Base-by-base conservation (phyloP, 2,113 vertebrate genomes). In the Vulpes ferrilata region DNA sequence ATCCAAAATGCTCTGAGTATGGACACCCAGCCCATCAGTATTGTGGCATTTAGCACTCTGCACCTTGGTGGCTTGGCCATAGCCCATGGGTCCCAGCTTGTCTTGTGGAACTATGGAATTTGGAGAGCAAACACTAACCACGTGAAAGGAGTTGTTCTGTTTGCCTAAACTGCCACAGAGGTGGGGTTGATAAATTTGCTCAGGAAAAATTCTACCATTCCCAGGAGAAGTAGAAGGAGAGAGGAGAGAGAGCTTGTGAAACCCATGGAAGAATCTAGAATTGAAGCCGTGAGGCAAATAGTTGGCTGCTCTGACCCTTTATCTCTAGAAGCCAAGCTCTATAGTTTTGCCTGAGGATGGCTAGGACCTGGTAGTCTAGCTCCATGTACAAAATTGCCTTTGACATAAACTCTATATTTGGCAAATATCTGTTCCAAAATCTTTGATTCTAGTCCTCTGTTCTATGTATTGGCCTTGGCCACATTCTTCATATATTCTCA, bases 401-500 rank as follows among this genome's bases (percentile, higher is more conserved):
- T 43, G 71, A 25, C 48, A 43, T 38, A 65, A 22, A 53, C 64
- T 53, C 59, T 53, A 78, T 25, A 38, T 43, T 32, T 10, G 13
- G 43, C 17, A 64, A 55, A 32, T 60, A 64, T 30, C 11, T 17
- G n/a, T 43, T 65, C 20, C 0, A 3, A 35, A 79, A 38, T 0
- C 19, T 57, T 55, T 67, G 35, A 13, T 59, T 43, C 48, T 27
- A 86, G n/a, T 27, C n/a, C 15, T 48, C 27, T 3, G 22, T n/a
- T 38, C n/a, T 48, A 1, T 15, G 51, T 8, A 4, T 35, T 60
- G 20, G 19, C 20, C 62, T 93, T 57, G 20, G 51, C 19, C n/a
- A 32, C 2, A 0, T 62, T 9, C 2, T 64, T 53, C 1, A 0
- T 53, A 7, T 7, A 15, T 55, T 53, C 17, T 55, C 17, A 8